These are phyloP conservation scores for Triplophysa yarkandensis DNA, from an alignment of 2,797 vertebrate genomes.

Conservation along the genomic window DNA sequence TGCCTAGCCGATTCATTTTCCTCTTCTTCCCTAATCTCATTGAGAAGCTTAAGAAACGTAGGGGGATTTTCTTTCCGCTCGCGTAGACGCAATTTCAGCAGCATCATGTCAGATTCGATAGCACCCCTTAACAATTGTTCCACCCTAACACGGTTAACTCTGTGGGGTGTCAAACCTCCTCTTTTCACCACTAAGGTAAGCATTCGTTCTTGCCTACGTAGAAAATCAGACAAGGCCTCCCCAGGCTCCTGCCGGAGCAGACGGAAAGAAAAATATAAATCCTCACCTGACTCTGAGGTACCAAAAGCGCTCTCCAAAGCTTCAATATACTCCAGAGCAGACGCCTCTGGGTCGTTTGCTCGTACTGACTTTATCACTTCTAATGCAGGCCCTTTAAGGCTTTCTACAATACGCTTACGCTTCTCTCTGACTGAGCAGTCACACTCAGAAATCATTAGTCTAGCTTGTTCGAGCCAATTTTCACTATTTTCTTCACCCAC, in stretches of 20 bases:
- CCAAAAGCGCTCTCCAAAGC: too few relatives aligned
- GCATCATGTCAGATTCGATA: too few relatives aligned
- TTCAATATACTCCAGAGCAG: too few relatives aligned
- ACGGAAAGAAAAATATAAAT: neutral
- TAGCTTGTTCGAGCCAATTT: neutral
- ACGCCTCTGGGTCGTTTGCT: neutral
- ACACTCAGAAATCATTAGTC: neutral
- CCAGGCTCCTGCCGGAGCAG: neutral
- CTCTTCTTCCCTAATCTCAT: neutral
- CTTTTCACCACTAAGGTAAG: neutral
- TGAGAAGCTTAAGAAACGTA: neutral
- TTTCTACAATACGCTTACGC: neutral
- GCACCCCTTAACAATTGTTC: neutral
- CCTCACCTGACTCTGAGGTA: neutral
- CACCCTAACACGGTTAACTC: neutral
- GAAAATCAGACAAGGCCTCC: neutral
- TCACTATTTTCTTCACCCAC: neutral
- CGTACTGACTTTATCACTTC: neutral
- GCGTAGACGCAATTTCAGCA: too few relatives aligned
- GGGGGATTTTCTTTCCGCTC: neutral
- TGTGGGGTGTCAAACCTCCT: neutral
- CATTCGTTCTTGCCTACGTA: neutral
- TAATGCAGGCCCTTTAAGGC: neutral
- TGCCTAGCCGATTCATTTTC: neutral
- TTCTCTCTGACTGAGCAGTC: neutral